Base-by-base conservation (phyloP, 2,888 invertebrate genomes). In the Oscheius myriophilus region DNA sequence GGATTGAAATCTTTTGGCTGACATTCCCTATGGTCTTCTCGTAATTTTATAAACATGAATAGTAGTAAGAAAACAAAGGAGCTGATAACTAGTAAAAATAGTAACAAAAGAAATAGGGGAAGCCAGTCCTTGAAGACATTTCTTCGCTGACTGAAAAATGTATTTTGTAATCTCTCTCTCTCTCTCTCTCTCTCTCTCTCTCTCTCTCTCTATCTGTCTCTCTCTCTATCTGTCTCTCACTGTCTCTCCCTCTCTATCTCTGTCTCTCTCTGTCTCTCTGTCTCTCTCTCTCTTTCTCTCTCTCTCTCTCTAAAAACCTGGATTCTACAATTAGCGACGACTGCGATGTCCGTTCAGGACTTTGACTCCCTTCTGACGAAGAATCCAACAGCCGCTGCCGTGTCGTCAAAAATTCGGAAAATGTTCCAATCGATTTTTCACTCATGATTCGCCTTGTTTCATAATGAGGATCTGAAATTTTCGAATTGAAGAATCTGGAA, bases 321-420 rank as follows among this genome's bases (percentile, higher is more conserved):
- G 26, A 46, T 7, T 26, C 43, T 52, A 23, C 21, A 53, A 53
- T 51, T 1, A 63, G 42, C 6, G 63, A 52, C 1, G 63, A 33
- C 52, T 52, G 51, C 33, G 51, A 63, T 9, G 41, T 21, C 53
- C 63, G 12, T 14, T 52, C 63, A 12, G 63, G 63, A 42, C 63
- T 63, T 12, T 63, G 52, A 42, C 63, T 63, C 12, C 63, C 63
- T 1, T 41, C 52, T 6, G 63, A 63, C 33, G n/a, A 12, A 14
- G 18, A 25, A 25, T 53, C 63, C 12, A 63, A 52, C 9, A 63
- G 33, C 52, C 63, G 63, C 49, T 63, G 52, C 25, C 63, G 12
- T 18, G 52, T 26, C 21, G 52, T 26, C 21, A 33, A 52, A 26
- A 63, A 33, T 39, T 63, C 63, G 14, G 51, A 52, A 23, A 52